Evolutionary conservation across 2,888 invertebrate species (phyloP), one percentile per base, ranked within the genome.

Genomic region (Macrophya alboannulata): DNA sequence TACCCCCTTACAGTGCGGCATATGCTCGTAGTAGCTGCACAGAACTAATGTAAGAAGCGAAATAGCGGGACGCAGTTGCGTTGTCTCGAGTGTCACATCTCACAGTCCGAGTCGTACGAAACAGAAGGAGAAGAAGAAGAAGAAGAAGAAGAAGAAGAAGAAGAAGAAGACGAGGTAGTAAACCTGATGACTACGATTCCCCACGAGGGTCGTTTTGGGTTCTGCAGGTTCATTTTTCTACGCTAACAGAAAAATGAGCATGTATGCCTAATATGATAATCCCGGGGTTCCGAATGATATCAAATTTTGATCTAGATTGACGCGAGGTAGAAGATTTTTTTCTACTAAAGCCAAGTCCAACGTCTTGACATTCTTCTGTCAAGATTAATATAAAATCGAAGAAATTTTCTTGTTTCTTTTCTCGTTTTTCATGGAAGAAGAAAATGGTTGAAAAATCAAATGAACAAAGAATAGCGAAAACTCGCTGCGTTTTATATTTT

Each of bases 81-180:
- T 83, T 83, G 83, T 83, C 83, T 83, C 83, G 45, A 68, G 68
- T 83, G 83, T 83, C 83, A 48, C 83, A 68, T 83, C 81, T 81
- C 55, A 8, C 81, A 15, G 62, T 21, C 37, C 9, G 45, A 68
- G 71, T 8, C 21, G 5, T 21, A 25, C 4, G 62, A 62, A 12
- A 25, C 1, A 55, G 25, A 62, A 10, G 31, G 3, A 31, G 31
- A 31, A 31, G 62, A 25, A 12, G 62, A 62, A 12, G 62, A 12
- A 55, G 25, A 62, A 25, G n/a, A n/a, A n/a, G n/a, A n/a, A 55
- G 25, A 62, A 10, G 31, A 31, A 31, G 31, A 31, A 31, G 62
- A 25, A 12, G 62, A 62, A 12, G 62, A 12, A 55, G 25, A 62
- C n/a, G n/a, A n/a, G n/a, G n/a, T n/a, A 25, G 10, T 62, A 62